Base-by-base conservation (phyloP, 2,888 invertebrate species). In the Lordiphosa fenestrarum region DNA sequence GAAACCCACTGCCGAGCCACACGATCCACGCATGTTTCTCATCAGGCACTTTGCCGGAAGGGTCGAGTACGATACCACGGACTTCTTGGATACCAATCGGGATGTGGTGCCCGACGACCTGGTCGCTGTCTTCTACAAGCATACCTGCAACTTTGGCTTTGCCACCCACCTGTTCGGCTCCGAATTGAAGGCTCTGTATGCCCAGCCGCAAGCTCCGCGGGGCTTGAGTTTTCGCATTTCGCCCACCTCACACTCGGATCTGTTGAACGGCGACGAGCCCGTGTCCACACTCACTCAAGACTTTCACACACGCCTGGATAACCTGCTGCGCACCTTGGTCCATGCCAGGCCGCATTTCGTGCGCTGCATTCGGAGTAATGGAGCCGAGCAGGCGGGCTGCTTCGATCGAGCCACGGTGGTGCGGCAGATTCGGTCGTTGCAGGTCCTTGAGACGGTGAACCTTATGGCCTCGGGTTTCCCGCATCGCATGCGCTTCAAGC, bases 321-420 rank as follows among this genome's bases (percentile, higher is more conserved):
- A 97, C 91, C 91, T 98, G 80, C 91, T 98, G 84, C 92, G 97
- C 77, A 97, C 97, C 50, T 91, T 98, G 54, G 96, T 97, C 53
- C 97, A 97, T 90, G 96, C 98, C 51, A 93, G 96, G 51, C 97
- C 98, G 10, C 98, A 98, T 90, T 98, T 98, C 91, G 95, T 98
- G 73, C 93, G 97, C 60, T 98, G 98, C 87, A 93, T 98, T 78
- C 94, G 97, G 85, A 95, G 96, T 86, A 98, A 97, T 90, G 92
- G 93, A 19, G 92, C 92, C 30, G 96, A 97, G 90, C 93, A 93
- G 52, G 92, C 95, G n/a, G 94, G 94, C 87, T 91, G 94, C 68
- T 96, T 97, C 88, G 97, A 98, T 88, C 92, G 96, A 41, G 92
- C 93, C 59, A 93, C 94, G 1, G 95, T 98, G 23, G 95, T 96